Evolutionary conservation across 1,140 invertebrate genomes (phyloP).

Genomic region (Thalassaphorura encarpata): DNA sequence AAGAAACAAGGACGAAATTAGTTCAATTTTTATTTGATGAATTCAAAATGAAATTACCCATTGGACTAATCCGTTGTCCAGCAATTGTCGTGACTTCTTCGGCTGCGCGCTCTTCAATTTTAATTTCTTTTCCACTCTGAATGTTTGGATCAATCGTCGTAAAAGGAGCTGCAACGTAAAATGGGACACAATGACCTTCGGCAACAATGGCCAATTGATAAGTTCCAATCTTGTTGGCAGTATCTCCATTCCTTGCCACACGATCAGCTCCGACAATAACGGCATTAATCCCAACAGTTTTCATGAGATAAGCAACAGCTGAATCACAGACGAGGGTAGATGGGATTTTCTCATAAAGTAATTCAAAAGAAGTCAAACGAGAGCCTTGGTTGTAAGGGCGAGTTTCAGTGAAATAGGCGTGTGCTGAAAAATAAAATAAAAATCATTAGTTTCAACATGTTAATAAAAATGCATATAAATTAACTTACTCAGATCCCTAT

Average conservation of each 20-base stretch:
- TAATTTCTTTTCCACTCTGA: conserved; percentile 69
- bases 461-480: neutral
- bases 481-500: conserved; percentile 57
- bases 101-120: conserved; percentile 85
- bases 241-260: conserved; percentile 91
- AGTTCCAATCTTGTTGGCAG: conserved; percentile 99
- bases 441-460: neutral
- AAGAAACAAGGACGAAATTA: conserved; percentile 11
- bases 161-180: conserved; percentile 88
- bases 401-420: conserved; percentile 92
- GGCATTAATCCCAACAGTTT: conserved; percentile 59
- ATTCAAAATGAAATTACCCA: conserved; percentile 44
- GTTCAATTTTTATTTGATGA: conserved; percentile 1
- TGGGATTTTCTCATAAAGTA: conserved; percentile 87
- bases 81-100: conserved; percentile 82
- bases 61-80: conserved; percentile 69
- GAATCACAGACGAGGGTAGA: conserved; percentile 88
- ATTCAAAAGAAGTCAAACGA: conserved; percentile 88
- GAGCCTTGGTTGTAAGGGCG: conserved; percentile 96
- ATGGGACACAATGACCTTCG: conserved; percentile 82
- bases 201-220: conserved; percentile 87
- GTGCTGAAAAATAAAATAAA: conserved; percentile 46
- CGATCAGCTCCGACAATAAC: conserved; percentile 83
- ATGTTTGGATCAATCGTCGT: conserved; percentile 82
- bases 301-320: conserved; percentile 86